Evolutionary conservation across 2,888 invertebrate genomes (phyloP), one percentile per base, ranked within the genome.

Genomic region (Lithophane socia): DNA sequence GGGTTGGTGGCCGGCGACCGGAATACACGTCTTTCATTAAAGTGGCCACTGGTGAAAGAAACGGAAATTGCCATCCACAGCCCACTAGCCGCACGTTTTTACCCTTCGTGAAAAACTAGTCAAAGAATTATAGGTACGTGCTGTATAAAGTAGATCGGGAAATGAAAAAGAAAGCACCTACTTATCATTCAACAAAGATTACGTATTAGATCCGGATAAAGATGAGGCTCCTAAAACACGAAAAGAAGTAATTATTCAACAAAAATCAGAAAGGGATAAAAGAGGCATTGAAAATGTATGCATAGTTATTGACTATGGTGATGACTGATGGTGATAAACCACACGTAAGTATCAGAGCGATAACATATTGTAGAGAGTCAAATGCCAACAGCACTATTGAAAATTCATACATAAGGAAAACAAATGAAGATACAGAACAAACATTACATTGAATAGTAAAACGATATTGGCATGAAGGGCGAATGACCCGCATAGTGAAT

Each of bases 61-160:
- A 73, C 85, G 85, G 82, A 88, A 86, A 87, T 88, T 87, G 83
- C 81, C 75, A 78, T 83, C 84, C 84, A 74, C 79, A 74, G 60
- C 47, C 42, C 74, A 79, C 68, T 74, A 85, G 71, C 78, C 77
- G 61, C 78, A 77, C 70, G 74, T 79, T 79, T 84, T 86, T 86
- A 65, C 77, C 73, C 65, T 83, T 69, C 70, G 58, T 71, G 64
- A 76, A 84, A 85, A 84, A 76, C 78, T 72, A 83, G 69, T 24
- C 68, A 24, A 69, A 70, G 75, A 65, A 73, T 67, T 66, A 29
- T 73, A 65, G 16, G 47, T 71, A 77, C 24, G 66, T 75, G 37
- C 37, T 64, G 44, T 29, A 58, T 63, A 65, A 63, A n/a, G 29
- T 67, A 67, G 18, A 56, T 49, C 24, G 54, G 69, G 44, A 74